Evolutionary conservation across 37 sponge, comb jelly and placozoan species (phyloP), one percentile per base, ranked within the genome.

Genomic region (Spongilla lacustris): DNA sequence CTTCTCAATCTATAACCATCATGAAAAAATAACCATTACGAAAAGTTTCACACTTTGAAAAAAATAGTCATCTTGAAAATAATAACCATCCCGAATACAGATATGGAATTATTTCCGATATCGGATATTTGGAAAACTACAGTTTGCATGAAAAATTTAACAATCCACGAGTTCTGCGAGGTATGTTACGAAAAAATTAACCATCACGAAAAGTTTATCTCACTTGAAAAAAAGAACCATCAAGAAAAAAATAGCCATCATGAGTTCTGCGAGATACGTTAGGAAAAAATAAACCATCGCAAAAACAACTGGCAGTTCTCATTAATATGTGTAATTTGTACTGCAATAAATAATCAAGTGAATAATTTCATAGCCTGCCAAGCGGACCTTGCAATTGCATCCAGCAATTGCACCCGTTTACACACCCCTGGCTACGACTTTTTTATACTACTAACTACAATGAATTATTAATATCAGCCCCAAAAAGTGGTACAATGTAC

Each of bases 191-290:
- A 58, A 58, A 58, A 58, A 58, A 58, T 58, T 58, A 58, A 58
- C 58, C 58, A 58, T 58, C 58, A 58, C 58, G 58, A 58, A 58
- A 58, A 58, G 58, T 58, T 58, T 58, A 58, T 58, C 58, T 58
- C 58, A 58, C 58, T 58, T 58, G 58, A 58, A 58, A 58, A 58
- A 58, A 58, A 58, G 58, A 58, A 58, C 58, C 58, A 58, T 58
- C 58, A 58, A 58, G 58, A 58, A 58, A 58, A 58, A 58, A 58
- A 58, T 58, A 58, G 58, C 58, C 58, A 58, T 58, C 58, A 58
- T 58, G 58, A 58, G 58, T 58, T 58, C 58, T 58, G 58, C 58
- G 58, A 17, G 58, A 58, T 58, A 58, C 58, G 58, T 58, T 17
- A 58, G 58, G 58, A 58, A 58, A 58, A 58, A 58, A 58, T 58